Evolutionary conservation across 1,140 invertebrate species (phyloP).

Genomic region (Trachymyrmex cornetzi): DNA sequence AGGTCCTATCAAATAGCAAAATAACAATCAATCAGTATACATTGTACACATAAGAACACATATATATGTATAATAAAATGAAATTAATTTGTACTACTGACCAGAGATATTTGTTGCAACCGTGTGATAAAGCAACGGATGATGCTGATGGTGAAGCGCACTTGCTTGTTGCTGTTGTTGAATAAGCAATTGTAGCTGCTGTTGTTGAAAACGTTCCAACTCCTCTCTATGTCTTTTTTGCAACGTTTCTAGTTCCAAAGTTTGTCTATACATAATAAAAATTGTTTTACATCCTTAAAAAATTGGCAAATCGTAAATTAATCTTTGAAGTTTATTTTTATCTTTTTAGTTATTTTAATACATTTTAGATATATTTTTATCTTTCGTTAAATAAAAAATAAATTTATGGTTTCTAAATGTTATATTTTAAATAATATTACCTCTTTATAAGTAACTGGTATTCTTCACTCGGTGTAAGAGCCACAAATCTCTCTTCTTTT

Average conservation of each 20-base stretch:
- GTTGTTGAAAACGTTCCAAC: slow-evolving; percentile 85
- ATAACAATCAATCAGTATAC: slow-evolving; percentile 13
- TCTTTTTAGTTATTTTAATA: neutral
- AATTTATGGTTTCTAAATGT: neutral
- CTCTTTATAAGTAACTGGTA: slow-evolving; percentile 86
- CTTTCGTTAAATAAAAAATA: neutral
- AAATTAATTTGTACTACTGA: slow-evolving; percentile 52
- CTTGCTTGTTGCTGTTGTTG: slow-evolving; percentile 85
- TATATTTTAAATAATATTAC: slow-evolving; percentile 67
- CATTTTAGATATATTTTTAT: neutral
- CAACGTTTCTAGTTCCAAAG: slow-evolving; percentile 84
- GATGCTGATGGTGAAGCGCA: slow-evolving; percentile 84
- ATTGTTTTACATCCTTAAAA: slow-evolving; percentile 8
- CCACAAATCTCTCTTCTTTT: slow-evolving; percentile 82
- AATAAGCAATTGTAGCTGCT: slow-evolving; percentile 84
- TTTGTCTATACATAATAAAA: slow-evolving; percentile 79
- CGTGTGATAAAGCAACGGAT: slow-evolving; percentile 84
- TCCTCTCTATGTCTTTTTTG: slow-evolving; percentile 85
- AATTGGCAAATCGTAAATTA: neutral
- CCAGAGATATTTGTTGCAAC: slow-evolving; percentile 79
- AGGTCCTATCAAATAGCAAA: slow-evolving; percentile 74
- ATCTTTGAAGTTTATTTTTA: neutral
- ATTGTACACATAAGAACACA: neutral
- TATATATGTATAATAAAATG: neutral
- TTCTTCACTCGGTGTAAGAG: slow-evolving; percentile 85